A percentile compares a stretch with the other conserved stretches of the same genome.
phyloP scores from a whole-genome alignment of 1,140 invertebrate species.

The Scaptomyza graminum region DNA sequence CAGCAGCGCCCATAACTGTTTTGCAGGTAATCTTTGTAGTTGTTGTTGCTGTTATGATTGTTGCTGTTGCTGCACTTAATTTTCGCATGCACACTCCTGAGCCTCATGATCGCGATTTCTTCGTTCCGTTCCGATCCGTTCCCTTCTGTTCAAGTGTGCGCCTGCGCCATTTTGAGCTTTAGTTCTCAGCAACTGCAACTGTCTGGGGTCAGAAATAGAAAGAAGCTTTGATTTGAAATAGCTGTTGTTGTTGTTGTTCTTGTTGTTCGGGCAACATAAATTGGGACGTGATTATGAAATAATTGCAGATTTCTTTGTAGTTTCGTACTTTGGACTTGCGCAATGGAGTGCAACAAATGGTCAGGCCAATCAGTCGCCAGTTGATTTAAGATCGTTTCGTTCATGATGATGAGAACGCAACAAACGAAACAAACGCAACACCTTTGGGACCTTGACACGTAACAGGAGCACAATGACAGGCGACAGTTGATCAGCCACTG shows the following conservation, averaged over 20 bases:
- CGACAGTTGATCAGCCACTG: conserved; percentile 19
- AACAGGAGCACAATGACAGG: conserved; percentile 35
- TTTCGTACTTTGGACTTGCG: conserved; percentile 67
- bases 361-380: conserved; percentile 35
- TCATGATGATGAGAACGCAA: conserved; percentile 33
- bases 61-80: conserved; percentile 80
- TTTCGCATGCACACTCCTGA: conserved; percentile 74
- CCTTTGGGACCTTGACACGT: conserved; percentile 52
- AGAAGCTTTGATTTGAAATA: conserved; percentile 78
- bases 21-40: conserved; percentile 71
- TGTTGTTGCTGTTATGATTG: conserved; percentile 70
- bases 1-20: conserved; percentile 72
- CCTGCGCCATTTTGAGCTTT: conserved; percentile 67
- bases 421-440: conserved; percentile 26
- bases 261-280: conserved; percentile 62
- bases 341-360: conserved; percentile 44
- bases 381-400: conserved; percentile 25
- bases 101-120: conserved; percentile 80
- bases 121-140: conserved; percentile 63
- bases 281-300: conserved; percentile 81
- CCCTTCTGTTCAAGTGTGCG: conserved; percentile 35
- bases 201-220: conserved; percentile 71
- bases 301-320: conserved; percentile 61
- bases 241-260: conserved; percentile 28
- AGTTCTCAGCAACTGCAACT: conserved; percentile 60